These are phyloP conservation scores for Rostratula benghalensis DNA, from an alignment of 2,113 vertebrate genomes.

Conservation along the genomic window DNA sequence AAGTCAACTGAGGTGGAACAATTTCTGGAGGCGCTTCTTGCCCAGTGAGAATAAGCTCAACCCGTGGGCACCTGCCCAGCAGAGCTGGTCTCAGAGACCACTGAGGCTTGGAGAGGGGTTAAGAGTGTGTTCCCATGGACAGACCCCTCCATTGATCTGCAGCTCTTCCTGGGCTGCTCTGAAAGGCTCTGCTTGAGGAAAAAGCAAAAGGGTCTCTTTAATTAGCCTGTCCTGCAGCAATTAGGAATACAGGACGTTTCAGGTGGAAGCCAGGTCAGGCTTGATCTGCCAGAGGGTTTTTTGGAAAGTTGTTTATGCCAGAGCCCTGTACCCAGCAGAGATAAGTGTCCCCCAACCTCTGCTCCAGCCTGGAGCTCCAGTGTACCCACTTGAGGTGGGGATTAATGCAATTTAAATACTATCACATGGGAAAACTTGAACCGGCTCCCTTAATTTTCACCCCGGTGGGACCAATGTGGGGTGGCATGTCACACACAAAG, in stretches of 20 bases:
- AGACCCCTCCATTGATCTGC: not conserved
- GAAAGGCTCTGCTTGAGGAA: not conserved
- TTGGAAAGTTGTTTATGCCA: not conserved
- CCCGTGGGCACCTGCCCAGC: not conserved
- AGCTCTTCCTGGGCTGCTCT: not conserved
- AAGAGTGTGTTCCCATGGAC: rapidly evolving
- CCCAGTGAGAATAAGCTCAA: not conserved
- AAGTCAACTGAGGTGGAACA: not conserved
- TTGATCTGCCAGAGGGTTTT: not conserved
- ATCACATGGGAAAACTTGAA: not conserved
- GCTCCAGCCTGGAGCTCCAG: not conserved
- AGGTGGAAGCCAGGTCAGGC: not conserved
- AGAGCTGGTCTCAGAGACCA: not conserved
- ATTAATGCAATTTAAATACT: not conserved
- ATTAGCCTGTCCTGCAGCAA: not conserved
- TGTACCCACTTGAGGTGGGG: not conserved
- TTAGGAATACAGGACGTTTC: not conserved
- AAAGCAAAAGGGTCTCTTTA: not conserved
- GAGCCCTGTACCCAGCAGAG: rapidly evolving
- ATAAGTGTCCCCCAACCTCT: not conserved
- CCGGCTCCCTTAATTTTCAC: rapidly evolving
- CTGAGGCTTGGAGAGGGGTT: not conserved
- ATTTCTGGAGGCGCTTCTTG: not conserved
- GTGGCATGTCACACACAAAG: rapidly evolving
- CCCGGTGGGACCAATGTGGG: not conserved